phyloP scores from a whole-genome alignment of 2,797 vertebrate species.

The Peromyscus eremicus region DNA sequence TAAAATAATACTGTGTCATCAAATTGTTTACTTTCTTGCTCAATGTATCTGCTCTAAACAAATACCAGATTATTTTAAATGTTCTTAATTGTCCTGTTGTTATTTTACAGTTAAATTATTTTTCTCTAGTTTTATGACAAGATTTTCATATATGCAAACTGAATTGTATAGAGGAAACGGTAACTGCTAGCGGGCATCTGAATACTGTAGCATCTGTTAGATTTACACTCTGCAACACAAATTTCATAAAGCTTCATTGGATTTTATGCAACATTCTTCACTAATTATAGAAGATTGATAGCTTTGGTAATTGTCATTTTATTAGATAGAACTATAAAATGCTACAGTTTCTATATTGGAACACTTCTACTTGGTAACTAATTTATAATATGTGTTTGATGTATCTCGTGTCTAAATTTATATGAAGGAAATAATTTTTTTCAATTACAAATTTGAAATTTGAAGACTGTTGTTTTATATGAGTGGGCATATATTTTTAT shows the following conservation, averaged over 20 bases:
- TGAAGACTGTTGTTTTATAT: not conserved
- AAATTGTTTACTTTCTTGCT: constrained; percentile 73
- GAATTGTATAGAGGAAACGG: constrained; percentile 93
- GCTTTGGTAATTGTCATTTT: constrained; percentile 84
- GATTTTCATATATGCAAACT: constrained; percentile 92
- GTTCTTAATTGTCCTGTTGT: constrained; percentile 76
- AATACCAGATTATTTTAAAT: constrained; percentile 78
- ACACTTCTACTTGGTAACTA: constrained; percentile 62
- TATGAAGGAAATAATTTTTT: constrained; percentile 31
- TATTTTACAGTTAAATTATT: constrained; percentile 85
- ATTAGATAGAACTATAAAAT: constrained; percentile 82
- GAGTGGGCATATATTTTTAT: not conserved
- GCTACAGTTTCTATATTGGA: constrained; percentile 68
- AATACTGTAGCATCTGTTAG: constrained; percentile 94
- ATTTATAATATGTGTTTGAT: constrained; percentile 51
- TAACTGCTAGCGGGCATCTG: constrained; percentile 95
- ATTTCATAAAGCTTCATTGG: constrained; percentile 88
- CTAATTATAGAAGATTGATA: constrained; percentile 89
- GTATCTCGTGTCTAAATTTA: constrained; percentile 43
- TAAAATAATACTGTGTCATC: constrained; percentile 68
- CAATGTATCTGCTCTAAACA: constrained; percentile 79
- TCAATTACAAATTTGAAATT: constrained; percentile 21
- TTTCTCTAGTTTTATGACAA: constrained; percentile 85
- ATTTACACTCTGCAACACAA: constrained; percentile 93
- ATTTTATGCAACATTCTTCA: constrained; percentile 85